Conservation (phyloP, 2,888 invertebrate species). For the Bombylius discolor region DNA sequence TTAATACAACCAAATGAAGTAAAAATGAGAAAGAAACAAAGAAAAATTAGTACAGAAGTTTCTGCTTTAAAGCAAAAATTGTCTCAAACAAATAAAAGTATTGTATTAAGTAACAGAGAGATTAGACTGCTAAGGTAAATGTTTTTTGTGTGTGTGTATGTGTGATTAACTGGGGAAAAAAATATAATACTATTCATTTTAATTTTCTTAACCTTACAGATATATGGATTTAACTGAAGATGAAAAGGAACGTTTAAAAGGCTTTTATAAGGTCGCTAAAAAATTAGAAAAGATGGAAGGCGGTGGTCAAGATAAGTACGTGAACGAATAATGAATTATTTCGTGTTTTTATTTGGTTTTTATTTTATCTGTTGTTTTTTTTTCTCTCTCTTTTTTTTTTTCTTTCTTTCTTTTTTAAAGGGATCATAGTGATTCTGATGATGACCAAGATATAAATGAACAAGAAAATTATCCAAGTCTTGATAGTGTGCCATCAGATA, state of each 20-base stretch:
- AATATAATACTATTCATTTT: no score
- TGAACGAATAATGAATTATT: neutral
- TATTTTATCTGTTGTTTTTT: no score
- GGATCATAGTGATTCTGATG: conserved; percentile 61
- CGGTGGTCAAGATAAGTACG: conserved; percentile 53
- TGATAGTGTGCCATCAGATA: conserved; percentile 67
- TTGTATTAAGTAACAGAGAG: conserved; percentile 84
- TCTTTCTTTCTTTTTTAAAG: conserved; percentile 25
- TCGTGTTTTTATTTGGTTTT: conserved; percentile 1
- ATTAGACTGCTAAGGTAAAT: conserved; percentile 62
- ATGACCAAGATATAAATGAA: conserved; percentile 54
- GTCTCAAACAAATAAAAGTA: conserved; percentile 67
- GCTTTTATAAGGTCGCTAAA: conserved; percentile 82
- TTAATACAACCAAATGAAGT: conserved; percentile 77
- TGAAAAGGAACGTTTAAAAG: conserved; percentile 82
- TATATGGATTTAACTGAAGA: conserved; percentile 85
- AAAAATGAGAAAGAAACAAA: conserved; percentile 72
- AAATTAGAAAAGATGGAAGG: conserved; percentile 82
- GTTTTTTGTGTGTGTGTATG: neutral
- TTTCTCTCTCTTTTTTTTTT: no score
- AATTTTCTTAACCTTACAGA: conserved; percentile 30
- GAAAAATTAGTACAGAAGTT: conserved; percentile 84
- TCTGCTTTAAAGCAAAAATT: conserved; percentile 73
- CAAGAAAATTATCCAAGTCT: conserved; percentile 64
- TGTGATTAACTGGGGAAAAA: neutral